These are phyloP conservation scores for Rhagologus leucostigma DNA, from an alignment of 2,113 vertebrate genomes.

Conservation along the genomic window DNA sequence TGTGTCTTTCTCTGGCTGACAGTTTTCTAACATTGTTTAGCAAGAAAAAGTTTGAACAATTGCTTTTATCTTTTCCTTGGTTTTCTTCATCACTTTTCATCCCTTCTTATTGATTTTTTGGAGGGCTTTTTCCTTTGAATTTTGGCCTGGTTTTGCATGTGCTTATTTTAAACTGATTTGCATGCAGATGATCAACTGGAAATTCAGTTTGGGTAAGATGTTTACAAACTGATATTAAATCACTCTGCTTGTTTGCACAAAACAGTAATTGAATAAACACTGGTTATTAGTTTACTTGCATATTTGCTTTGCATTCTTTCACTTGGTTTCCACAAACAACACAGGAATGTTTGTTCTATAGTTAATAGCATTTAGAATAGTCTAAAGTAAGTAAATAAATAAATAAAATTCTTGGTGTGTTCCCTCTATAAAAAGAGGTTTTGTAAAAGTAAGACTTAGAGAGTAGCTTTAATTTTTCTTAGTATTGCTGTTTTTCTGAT, in stretches of 20 bases:
- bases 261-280: constrained; percentile 12
- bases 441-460: background rate
- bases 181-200: background rate
- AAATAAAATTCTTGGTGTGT: background rate
- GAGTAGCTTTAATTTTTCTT: background rate
- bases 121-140: background rate
- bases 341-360: background rate
- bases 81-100: background rate
- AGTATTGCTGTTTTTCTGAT: background rate
- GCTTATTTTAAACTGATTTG: background rate
- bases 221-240: constrained; percentile 22
- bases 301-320: constrained; percentile 28
- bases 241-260: constrained; percentile 21
- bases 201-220: background rate
- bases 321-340: background rate
- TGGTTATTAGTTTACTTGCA: constrained; percentile 1
- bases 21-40: background rate
- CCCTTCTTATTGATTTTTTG: background rate
- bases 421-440: background rate
- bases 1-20: background rate
- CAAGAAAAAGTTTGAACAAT: background rate
- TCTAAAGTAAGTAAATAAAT: background rate
- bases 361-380: background rate
- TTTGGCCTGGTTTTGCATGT: background rate
- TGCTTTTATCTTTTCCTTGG: background rate